phyloP scores from a whole-genome alignment of 2,113 vertebrate genomes.

The Nothobranchius furzeri region DNA sequence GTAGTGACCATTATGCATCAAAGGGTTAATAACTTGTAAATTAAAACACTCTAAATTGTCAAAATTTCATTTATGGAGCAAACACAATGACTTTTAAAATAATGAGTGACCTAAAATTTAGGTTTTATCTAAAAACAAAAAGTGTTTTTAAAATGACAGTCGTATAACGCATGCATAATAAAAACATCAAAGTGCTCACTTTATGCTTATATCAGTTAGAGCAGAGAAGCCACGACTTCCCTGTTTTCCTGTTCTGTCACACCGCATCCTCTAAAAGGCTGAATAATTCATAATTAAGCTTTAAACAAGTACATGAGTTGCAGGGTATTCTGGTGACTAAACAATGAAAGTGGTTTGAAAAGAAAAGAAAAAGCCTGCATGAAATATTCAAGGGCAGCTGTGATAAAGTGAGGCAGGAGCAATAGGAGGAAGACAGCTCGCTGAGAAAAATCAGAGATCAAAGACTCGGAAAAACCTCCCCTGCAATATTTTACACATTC shows the following conservation, averaged over 20 bases:
- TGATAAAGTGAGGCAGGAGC: constrained; percentile 38
- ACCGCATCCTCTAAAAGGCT: constrained; percentile 20
- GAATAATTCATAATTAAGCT: constrained; percentile 56
- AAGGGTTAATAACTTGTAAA: too few species aligned
- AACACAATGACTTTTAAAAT: too few species aligned
- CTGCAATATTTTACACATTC: constrained; percentile 47
- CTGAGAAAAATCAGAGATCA: constrained; percentile 52
- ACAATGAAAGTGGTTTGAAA: constrained; percentile 46
- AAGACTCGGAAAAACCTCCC: constrained; percentile 19
- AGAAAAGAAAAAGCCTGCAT: constrained; percentile 15
- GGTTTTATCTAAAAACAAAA: constrained; percentile 30
- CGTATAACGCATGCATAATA: too few species aligned
- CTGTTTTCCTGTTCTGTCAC: constrained; percentile 29
- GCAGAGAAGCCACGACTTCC: constrained; percentile 20
- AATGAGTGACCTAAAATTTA: too few species aligned
- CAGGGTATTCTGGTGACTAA: constrained; percentile 46
- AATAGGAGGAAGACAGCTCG: constrained; percentile 36
- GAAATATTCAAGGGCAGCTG: constrained; percentile 57
- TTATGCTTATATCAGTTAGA: constrained; percentile 8
- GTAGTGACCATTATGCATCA: too few species aligned
- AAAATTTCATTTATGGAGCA: too few species aligned
- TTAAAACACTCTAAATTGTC: too few species aligned
- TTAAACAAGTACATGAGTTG: constrained; percentile 49
- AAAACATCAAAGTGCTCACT: not conserved
- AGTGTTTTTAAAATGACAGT: not conserved